phyloP scores from a whole-genome alignment of 2,113 vertebrate genomes.

The Oryzias javanicus region DNA sequence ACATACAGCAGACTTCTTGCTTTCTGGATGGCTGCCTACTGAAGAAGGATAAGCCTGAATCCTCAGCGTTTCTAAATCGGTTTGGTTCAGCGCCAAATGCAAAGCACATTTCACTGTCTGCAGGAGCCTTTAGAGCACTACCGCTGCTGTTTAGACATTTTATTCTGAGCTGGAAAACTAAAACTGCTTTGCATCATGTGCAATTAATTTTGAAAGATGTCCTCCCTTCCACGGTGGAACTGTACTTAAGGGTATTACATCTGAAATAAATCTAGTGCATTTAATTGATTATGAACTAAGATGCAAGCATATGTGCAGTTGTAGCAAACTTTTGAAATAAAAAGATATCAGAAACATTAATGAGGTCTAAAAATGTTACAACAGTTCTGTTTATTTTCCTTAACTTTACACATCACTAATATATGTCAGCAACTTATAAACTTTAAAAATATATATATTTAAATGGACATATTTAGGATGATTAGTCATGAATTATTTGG shows the following conservation, averaged over 20 bases:
- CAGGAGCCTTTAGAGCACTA: constrained; percentile 21
- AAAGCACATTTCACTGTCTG: constrained; percentile 40
- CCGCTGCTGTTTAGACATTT: constrained; percentile 42
- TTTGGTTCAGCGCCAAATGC: constrained; percentile 48
- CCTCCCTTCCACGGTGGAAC: background rate
- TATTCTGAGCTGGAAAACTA: constrained; percentile 15
- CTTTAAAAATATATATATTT: no score
- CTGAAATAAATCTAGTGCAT: background rate
- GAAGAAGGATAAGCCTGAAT: constrained; percentile 58
- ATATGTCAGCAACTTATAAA: no score
- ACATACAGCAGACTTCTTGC: constrained; percentile 33
- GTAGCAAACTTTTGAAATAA: no score
- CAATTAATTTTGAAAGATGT: background rate
- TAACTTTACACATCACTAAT: no score
- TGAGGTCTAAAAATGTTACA: no score
- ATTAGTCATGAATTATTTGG: no score
- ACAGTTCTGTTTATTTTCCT: no score
- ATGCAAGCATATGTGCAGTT: background rate
- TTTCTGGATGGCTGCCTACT: constrained; percentile 56
- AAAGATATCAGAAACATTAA: no score
- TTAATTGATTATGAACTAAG: background rate
- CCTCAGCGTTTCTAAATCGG: constrained; percentile 48
- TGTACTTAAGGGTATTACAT: background rate
- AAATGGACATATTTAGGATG: no score
- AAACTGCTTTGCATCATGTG: constrained; percentile 28